Percentiles rank a stretch among this genome's conserved stretches.
These are phyloP conservation scores for Bombyx mori DNA, from an alignment of 1,140 invertebrate species.

Conservation along the genomic window DNA sequence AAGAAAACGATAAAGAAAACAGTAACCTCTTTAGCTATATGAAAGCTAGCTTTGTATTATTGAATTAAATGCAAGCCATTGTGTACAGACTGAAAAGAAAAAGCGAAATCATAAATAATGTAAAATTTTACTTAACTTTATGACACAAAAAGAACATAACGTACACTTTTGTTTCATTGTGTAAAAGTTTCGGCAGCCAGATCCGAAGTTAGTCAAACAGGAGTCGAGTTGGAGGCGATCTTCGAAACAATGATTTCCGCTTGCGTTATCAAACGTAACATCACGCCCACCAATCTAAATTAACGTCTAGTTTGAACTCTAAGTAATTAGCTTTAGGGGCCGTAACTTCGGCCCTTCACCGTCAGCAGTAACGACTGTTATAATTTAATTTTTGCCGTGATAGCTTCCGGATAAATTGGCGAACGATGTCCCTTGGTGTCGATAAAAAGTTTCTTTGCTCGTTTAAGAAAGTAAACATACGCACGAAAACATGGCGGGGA, in stretches of 20 bases:
- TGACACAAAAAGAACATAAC: not conserved
- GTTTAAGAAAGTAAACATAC: slow-evolving; percentile 12
- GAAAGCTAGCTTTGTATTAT: no score
- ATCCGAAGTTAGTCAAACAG: no score
- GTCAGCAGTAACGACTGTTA: slow-evolving; percentile 38
- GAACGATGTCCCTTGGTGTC: slow-evolving; percentile 17
- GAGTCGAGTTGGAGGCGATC: no score
- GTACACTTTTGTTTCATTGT: not conserved
- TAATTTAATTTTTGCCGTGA: slow-evolving; percentile 55
- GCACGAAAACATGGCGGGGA: not conserved
- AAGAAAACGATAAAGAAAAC: no score
- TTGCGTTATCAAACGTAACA: slow-evolving; percentile 34
- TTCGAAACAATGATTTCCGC: slow-evolving; percentile 13
- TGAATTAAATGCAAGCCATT: no score
- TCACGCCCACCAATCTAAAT: slow-evolving; percentile 54
- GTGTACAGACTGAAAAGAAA: no score
- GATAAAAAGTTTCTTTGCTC: slow-evolving; percentile 32
- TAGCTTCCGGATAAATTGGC: slow-evolving; percentile 38
- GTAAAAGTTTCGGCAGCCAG: not conserved
- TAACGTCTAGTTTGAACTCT: slow-evolving; percentile 56
- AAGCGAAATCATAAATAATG: no score
- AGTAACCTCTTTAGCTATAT: no score
- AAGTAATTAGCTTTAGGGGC: slow-evolving; percentile 54
- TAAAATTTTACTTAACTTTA: no score
- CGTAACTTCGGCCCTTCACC: slow-evolving; percentile 33